These are phyloP conservation scores for Barbus barbus DNA, from an alignment of 2,113 vertebrate species.

Conservation along the genomic window DNA sequence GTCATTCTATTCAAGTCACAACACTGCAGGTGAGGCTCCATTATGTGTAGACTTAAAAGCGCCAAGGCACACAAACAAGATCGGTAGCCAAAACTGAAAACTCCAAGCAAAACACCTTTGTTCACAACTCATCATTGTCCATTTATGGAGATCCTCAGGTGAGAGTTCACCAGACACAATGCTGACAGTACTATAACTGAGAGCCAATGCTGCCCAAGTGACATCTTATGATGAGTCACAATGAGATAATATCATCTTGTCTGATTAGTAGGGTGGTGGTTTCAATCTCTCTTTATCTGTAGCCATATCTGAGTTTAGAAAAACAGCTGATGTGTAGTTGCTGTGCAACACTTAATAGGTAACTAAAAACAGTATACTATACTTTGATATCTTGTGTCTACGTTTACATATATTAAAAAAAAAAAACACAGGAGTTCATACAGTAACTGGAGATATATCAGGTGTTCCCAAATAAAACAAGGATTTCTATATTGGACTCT, in stretches of 20 bases:
- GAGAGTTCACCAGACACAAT: slow-evolving; percentile 1
- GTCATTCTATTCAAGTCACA: slow-evolving; percentile 4
- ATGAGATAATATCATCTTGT: neutral
- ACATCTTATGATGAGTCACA: slow-evolving; percentile 19
- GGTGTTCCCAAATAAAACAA: neutral
- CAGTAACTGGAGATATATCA: neutral
- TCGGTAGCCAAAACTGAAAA: slow-evolving; percentile 10
- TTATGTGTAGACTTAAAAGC: neutral
- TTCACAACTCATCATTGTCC: neutral
- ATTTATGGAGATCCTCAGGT: slow-evolving; percentile 32
- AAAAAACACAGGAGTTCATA: neutral
- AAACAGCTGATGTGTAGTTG: slow-evolving; percentile 17
- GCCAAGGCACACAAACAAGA: slow-evolving; percentile 33
- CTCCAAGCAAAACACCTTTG: neutral
- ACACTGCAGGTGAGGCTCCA: slow-evolving; percentile 21
- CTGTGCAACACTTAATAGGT: neutral
- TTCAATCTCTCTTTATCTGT: neutral
- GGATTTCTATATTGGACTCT: neutral
- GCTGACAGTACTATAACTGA: neutral
- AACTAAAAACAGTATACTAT: slow-evolving; percentile 30
- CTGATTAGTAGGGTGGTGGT: slow-evolving; percentile 1
- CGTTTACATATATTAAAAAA: neutral
- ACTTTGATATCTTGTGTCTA: neutral
- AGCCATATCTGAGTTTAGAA: slow-evolving; percentile 13
- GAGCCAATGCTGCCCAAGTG: neutral